A percentile compares a stretch with the other conserved stretches of the same genome.
phyloP scores from a whole-genome alignment of 2,888 invertebrate species.

The Nowickia ferox region DNA sequence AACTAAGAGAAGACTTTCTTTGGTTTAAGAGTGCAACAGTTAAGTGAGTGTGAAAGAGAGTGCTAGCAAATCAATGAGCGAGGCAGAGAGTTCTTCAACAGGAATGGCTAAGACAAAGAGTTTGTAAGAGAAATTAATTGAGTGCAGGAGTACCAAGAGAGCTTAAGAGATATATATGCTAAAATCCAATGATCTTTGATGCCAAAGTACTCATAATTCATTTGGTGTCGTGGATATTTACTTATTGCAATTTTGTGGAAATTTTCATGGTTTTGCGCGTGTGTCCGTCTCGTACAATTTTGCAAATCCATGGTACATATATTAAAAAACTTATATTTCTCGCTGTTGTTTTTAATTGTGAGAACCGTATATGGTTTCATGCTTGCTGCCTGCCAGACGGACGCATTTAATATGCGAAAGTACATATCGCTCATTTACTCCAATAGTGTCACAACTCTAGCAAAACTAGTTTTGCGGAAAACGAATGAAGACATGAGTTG shows the following conservation, averaged over 20 bases:
- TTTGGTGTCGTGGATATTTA: constrained; percentile 11
- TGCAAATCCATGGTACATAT: constrained; percentile 49
- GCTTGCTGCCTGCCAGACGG: constrained; percentile 28
- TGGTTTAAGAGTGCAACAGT: not conserved
- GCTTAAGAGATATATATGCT: not conserved
- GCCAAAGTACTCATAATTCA: not conserved
- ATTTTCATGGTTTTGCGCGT: constrained; percentile 50
- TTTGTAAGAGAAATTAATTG: not conserved
- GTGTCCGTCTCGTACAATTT: constrained; percentile 34
- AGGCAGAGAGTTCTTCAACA: not conserved
- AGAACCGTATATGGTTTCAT: constrained; percentile 52
- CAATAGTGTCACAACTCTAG: too few species aligned
- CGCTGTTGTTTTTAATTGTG: constrained; percentile 15
- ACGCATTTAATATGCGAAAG: constrained; percentile 13
- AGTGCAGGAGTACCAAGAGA: constrained; percentile 1
- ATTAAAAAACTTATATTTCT: constrained; percentile 28
- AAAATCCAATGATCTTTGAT: not conserved
- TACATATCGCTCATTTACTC: too few species aligned
- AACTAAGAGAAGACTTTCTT: not conserved
- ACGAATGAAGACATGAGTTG: too few species aligned
- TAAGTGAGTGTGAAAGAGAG: constrained; percentile 30
- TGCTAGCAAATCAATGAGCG: not conserved
- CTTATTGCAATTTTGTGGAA: not conserved
- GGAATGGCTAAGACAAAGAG: not conserved
- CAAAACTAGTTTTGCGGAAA: too few species aligned